Conservation (phyloP, 2,797 vertebrate species). For the Chromobotia macracanthus region DNA sequence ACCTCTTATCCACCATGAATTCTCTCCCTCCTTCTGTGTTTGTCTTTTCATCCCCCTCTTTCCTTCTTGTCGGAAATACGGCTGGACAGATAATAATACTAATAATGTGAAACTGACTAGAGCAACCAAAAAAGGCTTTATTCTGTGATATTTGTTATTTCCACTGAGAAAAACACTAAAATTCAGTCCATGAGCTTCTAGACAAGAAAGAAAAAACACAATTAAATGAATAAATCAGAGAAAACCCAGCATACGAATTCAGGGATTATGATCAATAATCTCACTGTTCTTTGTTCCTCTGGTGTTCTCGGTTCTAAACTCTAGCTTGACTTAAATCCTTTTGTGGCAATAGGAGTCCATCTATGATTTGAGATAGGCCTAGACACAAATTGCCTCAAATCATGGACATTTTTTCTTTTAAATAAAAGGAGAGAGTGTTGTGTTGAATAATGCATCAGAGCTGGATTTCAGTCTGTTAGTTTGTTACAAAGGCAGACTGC, state of each 20-base stretch:
- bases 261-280: not conserved
- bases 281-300: conserved; percentile 7
- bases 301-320: conserved; percentile 26
- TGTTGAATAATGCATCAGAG: conserved; percentile 53
- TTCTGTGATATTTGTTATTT: conserved; percentile 13
- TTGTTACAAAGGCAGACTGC: conserved; percentile 19
- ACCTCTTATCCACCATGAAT: not conserved
- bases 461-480: conserved; percentile 16
- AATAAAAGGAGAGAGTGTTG: conserved; percentile 11
- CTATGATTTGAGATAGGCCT: conserved; percentile 35
- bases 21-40: conserved; percentile 11
- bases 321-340: conserved; percentile 12
- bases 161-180: not conserved
- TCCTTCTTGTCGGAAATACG: not conserved
- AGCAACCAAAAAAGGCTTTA: not conserved
- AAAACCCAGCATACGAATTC: not conserved
- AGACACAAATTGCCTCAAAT: conserved; percentile 44
- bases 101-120: not conserved
- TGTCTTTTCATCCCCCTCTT: not conserved
- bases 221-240: not conserved
- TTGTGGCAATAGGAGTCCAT: conserved; percentile 14
- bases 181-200: not conserved
- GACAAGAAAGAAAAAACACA: not conserved
- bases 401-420: conserved; percentile 11
- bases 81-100: not conserved